These are phyloP conservation scores for Pogona vitticeps DNA, from an alignment of 2,113 vertebrate species.

Conservation along the genomic window DNA sequence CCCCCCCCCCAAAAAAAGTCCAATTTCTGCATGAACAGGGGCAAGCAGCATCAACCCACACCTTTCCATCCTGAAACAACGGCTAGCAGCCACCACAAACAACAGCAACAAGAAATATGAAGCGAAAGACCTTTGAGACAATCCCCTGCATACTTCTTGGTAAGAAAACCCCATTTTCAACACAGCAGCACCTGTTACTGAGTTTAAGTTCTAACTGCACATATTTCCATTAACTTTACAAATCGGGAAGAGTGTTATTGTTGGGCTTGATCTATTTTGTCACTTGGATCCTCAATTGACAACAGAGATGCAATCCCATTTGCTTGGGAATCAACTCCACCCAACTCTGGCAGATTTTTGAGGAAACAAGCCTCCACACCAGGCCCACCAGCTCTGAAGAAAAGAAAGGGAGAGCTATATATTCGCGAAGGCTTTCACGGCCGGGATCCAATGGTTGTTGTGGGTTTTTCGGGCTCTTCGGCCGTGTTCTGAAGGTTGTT, in stretches of 20 bases:
- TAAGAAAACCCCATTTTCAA: not conserved
- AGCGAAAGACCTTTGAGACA: not conserved
- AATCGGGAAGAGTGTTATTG: too few species aligned
- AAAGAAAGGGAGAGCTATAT: too few species aligned
- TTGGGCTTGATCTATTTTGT: not conserved
- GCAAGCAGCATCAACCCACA: not conserved
- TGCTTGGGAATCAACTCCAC: not conserved
- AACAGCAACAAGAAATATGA: not conserved
- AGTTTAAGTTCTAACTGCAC: not conserved
- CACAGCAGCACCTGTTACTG: too few species aligned
- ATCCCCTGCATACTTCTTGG: not conserved
- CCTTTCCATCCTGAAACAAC: not conserved
- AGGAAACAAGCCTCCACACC: not conserved
- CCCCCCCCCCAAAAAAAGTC: not conserved
- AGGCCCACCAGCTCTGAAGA: too few species aligned
- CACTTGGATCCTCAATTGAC: not conserved
- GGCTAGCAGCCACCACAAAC: not conserved
- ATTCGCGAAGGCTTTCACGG: too few species aligned
- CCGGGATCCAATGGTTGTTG: too few species aligned
- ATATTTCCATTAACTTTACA: not conserved
- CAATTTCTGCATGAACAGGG: not conserved
- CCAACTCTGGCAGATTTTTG: not conserved
- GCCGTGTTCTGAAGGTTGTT: too few species aligned
- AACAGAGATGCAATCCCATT: not conserved
- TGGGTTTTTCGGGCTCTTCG: too few species aligned